These are phyloP conservation scores for Megaleporinus macrocephalus DNA, from an alignment of 2,113 vertebrate genomes.

Conservation along the genomic window DNA sequence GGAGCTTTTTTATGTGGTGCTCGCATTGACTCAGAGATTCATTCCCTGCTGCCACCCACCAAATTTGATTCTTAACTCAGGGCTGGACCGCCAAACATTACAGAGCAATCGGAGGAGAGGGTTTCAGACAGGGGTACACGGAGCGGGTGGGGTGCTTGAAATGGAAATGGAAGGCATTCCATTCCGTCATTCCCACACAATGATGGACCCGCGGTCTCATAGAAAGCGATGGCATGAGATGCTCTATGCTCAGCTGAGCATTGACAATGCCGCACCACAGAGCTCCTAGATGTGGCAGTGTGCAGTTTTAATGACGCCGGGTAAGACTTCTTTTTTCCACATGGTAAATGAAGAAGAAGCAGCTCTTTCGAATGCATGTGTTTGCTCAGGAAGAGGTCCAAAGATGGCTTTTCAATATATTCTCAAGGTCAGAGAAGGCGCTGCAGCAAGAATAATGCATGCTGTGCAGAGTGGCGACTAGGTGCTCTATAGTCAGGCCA, in stretches of 20 bases:
- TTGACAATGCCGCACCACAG: conserved; percentile 70
- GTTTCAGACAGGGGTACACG: conserved; percentile 9
- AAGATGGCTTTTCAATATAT: conserved; percentile 59
- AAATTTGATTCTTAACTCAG: conserved; percentile 69
- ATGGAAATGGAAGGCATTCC: conserved; percentile 65
- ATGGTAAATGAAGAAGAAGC: conserved; percentile 41
- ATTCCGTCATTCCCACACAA: conserved; percentile 60
- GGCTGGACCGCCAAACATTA: conserved; percentile 60
- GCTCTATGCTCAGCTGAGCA: conserved; percentile 70
- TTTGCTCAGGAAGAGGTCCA: conserved; percentile 20
- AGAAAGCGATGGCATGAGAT: conserved; percentile 64
- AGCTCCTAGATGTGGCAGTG: conserved; percentile 68
- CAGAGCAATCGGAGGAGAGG: conserved; percentile 51
- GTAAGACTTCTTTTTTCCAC: neutral
- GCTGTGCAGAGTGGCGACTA: conserved; percentile 70
- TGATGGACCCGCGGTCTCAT: conserved; percentile 70
- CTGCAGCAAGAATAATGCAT: conserved; percentile 74
- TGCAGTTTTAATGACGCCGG: conserved; percentile 9
- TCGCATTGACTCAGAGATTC: conserved; percentile 25
- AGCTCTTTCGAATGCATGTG: conserved; percentile 61
- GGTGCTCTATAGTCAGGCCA: conserved; percentile 63
- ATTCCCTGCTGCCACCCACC: conserved; percentile 70
- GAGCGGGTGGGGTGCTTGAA: conserved; percentile 34
- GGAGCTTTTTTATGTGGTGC: conserved; percentile 64
- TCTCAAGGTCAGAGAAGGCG: conserved; percentile 70